Evolutionary conservation across 2,797 vertebrate species (phyloP).

Genomic region (Manis crassicaudata): DNA sequence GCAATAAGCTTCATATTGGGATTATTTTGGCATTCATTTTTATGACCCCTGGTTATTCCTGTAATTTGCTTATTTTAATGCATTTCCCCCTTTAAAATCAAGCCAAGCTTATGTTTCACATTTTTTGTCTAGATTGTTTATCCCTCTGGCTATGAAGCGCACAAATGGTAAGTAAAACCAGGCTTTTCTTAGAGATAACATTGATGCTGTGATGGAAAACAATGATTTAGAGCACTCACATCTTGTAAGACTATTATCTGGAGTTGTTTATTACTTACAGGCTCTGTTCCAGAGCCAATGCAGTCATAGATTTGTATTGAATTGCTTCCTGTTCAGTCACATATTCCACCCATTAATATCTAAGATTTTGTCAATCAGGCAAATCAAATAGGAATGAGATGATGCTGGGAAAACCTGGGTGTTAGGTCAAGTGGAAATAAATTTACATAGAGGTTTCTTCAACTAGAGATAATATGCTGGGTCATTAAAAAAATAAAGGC

Average conservation of each 20-base stretch:
- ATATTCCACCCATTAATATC: constrained; percentile 3
- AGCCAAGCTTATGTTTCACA: constrained; percentile 2
- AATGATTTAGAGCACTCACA: constrained; percentile 10
- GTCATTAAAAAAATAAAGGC: not conserved
- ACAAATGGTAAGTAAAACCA: constrained; percentile 54
- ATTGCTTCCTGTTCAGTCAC: not conserved
- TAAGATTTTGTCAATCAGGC: not conserved
- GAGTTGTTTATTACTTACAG: constrained; percentile 21
- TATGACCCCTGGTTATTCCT: constrained; percentile 23
- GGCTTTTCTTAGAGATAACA: constrained; percentile 55
- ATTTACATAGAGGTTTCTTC: not conserved
- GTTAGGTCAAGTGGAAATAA: not conserved
- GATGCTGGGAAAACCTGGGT: not conserved
- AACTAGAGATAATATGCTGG: not conserved
- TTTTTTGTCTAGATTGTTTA: constrained; percentile 56
- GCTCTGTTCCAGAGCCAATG: not conserved
- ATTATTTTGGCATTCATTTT: constrained; percentile 37
- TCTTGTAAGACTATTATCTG: constrained; percentile 53
- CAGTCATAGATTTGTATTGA: not conserved
- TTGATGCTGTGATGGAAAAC: constrained; percentile 62
- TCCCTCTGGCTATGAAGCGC: constrained; percentile 50
- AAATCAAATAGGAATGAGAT: not conserved
- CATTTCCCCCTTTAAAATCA: constrained; percentile 24
- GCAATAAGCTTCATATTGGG: not conserved
- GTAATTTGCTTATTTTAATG: constrained; percentile 41